phyloP scores from a whole-genome alignment of 2,888 invertebrate species.

The Dione vanillae region DNA sequence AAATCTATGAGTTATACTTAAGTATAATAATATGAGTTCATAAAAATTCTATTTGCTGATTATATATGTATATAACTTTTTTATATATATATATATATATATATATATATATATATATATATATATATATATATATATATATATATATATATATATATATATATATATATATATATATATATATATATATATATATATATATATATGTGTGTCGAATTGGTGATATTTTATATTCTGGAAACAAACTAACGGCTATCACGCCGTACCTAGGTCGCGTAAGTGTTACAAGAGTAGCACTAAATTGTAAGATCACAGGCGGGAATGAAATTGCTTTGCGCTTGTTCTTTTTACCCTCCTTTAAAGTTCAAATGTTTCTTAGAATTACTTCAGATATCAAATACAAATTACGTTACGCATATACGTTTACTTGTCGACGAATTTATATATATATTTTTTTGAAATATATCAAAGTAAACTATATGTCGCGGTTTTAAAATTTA shows the following conservation, averaged over 20 bases:
- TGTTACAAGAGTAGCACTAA: constrained; percentile 7
- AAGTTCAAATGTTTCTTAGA: constrained; percentile 12
- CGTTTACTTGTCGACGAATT: neutral
- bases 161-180: no score
- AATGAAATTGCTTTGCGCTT: constrained; percentile 23
- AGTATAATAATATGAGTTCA: no score
- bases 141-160: no score
- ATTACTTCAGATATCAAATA: neutral
- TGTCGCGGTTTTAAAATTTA: neutral
- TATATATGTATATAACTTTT: no score
- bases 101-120: no score
- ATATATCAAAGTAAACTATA: neutral
- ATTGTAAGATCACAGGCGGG: constrained; percentile 15
- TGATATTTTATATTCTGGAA: neutral
- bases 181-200: no score
- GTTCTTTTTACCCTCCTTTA: constrained; percentile 23
- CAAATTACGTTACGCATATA: neutral
- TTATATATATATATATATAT: no score
- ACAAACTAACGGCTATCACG: neutral
- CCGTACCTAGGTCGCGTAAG: neutral
- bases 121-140: no score
- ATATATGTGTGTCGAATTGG: neutral
- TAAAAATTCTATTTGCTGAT: no score
- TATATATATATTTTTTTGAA: neutral
- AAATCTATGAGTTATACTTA: no score